A percentile compares a stretch with the other conserved stretches of the same genome.
phyloP scores from a whole-genome alignment of 2,888 invertebrate species.

The Drosophila dives region DNA sequence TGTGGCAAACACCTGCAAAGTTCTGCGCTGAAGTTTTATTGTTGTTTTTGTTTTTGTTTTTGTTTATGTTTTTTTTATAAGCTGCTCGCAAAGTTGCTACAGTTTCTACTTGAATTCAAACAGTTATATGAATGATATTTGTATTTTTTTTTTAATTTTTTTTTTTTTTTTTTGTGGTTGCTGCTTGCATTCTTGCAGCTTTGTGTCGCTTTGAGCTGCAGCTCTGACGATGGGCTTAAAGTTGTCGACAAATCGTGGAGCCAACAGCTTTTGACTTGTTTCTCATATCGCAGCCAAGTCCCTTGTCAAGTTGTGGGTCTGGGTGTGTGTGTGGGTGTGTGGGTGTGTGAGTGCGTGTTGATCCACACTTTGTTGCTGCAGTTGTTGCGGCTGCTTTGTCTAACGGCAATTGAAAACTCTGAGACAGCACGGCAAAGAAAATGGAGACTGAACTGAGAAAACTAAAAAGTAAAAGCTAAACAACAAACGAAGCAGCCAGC shows the following conservation, averaged over 20 bases:
- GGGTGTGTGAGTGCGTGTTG: conserved; percentile 22
- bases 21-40: too few relatives aligned
- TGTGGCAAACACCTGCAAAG: conserved; percentile 2
- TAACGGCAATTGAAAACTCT: conserved; percentile 48
- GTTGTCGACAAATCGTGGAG: conserved; percentile 34
- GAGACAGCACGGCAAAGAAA: conserved; percentile 23
- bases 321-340: background rate
- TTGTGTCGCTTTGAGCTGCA: conserved; percentile 11
- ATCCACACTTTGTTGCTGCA: conserved; percentile 50
- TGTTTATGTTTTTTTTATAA: background rate
- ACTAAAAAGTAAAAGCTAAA: conserved; percentile 35
- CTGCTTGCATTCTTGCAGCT: background rate
- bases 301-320: background rate
- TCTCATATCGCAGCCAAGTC: conserved; percentile 3
- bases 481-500: conserved; percentile 23
- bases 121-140: background rate
- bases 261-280: conserved; percentile 36
- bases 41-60: background rate
- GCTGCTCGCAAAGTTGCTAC: background rate
- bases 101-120: background rate
- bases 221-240: conserved; percentile 32
- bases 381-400: conserved; percentile 52
- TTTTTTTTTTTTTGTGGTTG: background rate
- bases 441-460: conserved; percentile 15
- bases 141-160: background rate